Conservation (phyloP, 2,888 invertebrate species). For the Pandemis cinnamomeana region DNA sequence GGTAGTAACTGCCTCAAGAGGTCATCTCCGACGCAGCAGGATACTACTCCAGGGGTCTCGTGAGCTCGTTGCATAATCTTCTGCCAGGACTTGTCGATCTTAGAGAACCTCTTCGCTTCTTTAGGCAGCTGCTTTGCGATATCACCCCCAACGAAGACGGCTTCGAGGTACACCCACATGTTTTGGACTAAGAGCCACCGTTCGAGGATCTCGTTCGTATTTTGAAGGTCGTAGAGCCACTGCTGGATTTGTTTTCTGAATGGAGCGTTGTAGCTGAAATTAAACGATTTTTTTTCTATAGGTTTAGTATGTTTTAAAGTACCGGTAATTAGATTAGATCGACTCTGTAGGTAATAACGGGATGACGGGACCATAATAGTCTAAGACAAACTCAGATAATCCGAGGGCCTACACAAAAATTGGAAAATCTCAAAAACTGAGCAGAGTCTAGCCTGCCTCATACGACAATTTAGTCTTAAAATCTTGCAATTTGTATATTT, state of each 20-base stretch:
- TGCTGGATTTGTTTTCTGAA: conserved; percentile 98
- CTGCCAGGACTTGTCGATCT: conserved; percentile 99
- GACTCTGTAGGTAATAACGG: no score
- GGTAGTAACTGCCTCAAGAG: conserved; percentile 95
- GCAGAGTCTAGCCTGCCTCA: no score
- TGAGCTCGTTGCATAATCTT: conserved; percentile 99
- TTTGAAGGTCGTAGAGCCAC: conserved; percentile 97
- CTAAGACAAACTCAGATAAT: no score
- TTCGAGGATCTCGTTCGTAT: conserved; percentile 98
- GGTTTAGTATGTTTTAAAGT: no score
- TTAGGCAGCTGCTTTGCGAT: conserved; percentile 99
- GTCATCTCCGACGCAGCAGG: conserved; percentile 98
- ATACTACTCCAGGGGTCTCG: conserved; percentile 97
- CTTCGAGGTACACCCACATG: conserved; percentile 99
- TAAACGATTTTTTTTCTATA: not conserved
- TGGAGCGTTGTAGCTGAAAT: conserved; percentile 94
- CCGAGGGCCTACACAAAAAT: no score
- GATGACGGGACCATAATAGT: no score
- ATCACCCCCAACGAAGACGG: conserved; percentile 99
- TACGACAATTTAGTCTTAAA: no score
- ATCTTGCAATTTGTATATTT: no score
- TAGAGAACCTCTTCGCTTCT: conserved; percentile 96
- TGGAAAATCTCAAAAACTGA: no score
- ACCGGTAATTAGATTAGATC: no score
- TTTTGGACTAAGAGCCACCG: conserved; percentile 98